Evolutionary conservation across 2,888 invertebrate genomes (phyloP).

Genomic region (Dione vanillae): DNA sequence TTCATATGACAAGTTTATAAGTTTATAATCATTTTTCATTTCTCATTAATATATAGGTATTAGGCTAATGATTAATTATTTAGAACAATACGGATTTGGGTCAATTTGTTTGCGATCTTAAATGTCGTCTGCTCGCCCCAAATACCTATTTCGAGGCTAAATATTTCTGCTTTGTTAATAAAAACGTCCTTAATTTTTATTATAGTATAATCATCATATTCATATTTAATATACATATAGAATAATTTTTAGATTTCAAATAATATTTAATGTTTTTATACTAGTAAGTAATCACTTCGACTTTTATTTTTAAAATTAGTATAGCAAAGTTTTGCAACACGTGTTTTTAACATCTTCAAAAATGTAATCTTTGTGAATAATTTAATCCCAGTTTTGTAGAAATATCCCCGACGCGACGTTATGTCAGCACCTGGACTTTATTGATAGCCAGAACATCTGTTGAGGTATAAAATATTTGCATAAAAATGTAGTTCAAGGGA

Average conservation of each 20-base stretch:
- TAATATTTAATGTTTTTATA: too few species aligned
- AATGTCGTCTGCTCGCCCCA: slow-evolving; percentile 46
- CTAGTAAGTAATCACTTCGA: neutral
- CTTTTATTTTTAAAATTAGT: slow-evolving; percentile 19
- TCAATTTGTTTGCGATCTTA: slow-evolving; percentile 58
- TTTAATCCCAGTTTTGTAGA: slow-evolving; percentile 47
- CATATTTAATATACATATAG: neutral
- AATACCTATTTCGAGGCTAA: slow-evolving; percentile 52
- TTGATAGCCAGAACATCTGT: slow-evolving; percentile 48
- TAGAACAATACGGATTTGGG: slow-evolving; percentile 57
- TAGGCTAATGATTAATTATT: slow-evolving; percentile 53
- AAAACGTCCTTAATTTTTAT: too few species aligned
- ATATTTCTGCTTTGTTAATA: slow-evolving; percentile 47
- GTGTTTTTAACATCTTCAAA: slow-evolving; percentile 11
- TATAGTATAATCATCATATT: neutral
- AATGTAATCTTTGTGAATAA: slow-evolving; percentile 23
- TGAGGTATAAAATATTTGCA: slow-evolving; percentile 67
- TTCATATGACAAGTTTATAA: neutral
- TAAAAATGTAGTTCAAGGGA: slow-evolving; percentile 56
- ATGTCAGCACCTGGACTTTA: slow-evolving; percentile 67
- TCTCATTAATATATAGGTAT: slow-evolving; percentile 36
- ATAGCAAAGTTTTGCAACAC: slow-evolving; percentile 23
- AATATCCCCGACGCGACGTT: slow-evolving; percentile 62
- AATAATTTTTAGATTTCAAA: too few species aligned
- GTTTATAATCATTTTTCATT: neutral